Evolutionary conservation across 2,888 invertebrate species (phyloP).

Genomic region (Ophraella communa): DNA sequence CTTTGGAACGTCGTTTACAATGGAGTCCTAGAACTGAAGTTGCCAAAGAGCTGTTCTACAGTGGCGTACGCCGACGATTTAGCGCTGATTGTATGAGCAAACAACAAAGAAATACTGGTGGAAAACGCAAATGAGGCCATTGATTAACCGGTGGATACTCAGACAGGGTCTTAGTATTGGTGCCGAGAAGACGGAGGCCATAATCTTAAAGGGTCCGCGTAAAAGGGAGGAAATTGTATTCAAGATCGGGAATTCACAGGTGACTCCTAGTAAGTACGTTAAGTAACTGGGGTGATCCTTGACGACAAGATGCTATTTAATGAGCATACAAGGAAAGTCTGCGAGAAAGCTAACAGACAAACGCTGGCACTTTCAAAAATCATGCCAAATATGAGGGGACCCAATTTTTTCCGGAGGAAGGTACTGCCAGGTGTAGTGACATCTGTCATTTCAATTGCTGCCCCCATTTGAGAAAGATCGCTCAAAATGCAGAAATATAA

Average conservation of each 20-base stretch:
- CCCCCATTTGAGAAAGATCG: slow-evolving; percentile 14
- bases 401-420: background rate
- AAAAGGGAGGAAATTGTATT: background rate
- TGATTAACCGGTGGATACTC: background rate
- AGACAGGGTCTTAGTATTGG: background rate
- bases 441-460: slow-evolving; percentile 15
- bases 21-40: background rate
- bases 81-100: slow-evolving; percentile 2
- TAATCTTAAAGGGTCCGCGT: background rate
- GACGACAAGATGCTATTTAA: background rate
- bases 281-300: slow-evolving; percentile 16
- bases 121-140: background rate
- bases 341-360: background rate
- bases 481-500: background rate
- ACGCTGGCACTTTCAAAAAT: background rate
- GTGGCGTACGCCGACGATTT: slow-evolving; percentile 12
- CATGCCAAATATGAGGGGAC: slow-evolving; percentile 15
- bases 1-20: slow-evolving; percentile 24
- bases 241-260: background rate
- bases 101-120: background rate
- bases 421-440: slow-evolving; percentile 2
- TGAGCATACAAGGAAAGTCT: background rate
- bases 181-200: background rate
- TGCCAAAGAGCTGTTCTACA: background rate
- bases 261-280: background rate